Percentiles rank a stretch among this genome's conserved stretches.
Conservation (phyloP, 2,888 invertebrate species). For the Apotomis turbidana region DNA sequence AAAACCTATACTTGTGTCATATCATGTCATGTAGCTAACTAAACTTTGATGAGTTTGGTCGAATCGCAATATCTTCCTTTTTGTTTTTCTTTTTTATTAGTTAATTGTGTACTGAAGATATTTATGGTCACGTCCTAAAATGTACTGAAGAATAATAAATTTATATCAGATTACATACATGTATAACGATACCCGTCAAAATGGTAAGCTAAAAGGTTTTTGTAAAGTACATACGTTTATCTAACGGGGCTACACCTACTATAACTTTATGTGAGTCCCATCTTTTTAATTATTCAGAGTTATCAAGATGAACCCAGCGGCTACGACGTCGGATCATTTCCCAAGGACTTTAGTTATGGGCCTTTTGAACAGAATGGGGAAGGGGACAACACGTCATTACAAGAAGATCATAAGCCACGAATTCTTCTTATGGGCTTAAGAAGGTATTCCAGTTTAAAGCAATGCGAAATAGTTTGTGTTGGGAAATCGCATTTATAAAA, state of each 20-base stretch:
- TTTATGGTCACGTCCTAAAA: constrained; percentile 21
- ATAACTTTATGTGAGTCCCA: constrained; percentile 7
- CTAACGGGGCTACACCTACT: constrained; percentile 21
- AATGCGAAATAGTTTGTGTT: background rate
- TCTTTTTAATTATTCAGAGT: constrained; percentile 61
- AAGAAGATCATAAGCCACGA: constrained; percentile 94
- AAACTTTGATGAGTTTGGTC: constrained; percentile 30
- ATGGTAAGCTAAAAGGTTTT: constrained; percentile 33
- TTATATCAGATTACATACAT: constrained; percentile 21
- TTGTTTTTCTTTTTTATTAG: constrained; percentile 35
- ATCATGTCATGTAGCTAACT: constrained; percentile 12
- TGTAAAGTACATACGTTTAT: constrained; percentile 32
- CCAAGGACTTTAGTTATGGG: constrained; percentile 96
- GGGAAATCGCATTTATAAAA: background rate
- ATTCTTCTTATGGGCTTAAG: constrained; percentile 97
- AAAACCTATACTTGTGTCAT: background rate
- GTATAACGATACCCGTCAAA: constrained; percentile 28
- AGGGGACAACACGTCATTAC: constrained; percentile 82
- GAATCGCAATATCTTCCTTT: constrained; percentile 38
- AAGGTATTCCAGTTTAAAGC: constrained; percentile 80
- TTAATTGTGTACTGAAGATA: constrained; percentile 15
- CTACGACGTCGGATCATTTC: constrained; percentile 87
- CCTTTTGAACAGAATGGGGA: constrained; percentile 93
- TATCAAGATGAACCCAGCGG: constrained; percentile 82
- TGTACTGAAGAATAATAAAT: constrained; percentile 19